Evolutionary conservation across 1,140 invertebrate genomes (phyloP), one percentile per base, ranked within the genome.

Genomic region (Aphis craccivora): DNA sequence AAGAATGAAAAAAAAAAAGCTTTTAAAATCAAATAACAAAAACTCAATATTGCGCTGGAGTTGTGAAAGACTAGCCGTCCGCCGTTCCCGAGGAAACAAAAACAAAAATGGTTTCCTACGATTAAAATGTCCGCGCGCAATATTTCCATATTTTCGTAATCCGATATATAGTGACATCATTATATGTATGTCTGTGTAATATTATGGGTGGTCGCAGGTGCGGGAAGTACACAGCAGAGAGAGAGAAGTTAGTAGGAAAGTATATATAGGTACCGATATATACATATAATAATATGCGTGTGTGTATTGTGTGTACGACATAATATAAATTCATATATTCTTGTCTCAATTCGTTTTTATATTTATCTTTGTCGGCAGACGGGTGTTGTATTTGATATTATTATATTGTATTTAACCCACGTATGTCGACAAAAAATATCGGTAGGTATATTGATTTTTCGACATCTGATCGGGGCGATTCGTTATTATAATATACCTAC

Each of bases 11-110:
- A 30, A 67, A 67, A 22, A 83, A 40, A 83, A 83, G n/a, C 81
- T 83, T 83, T 83, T 83, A 83, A 83, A 83, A 83, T 83, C 60
- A 76, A 76, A 76, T 76, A 76, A 76, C 30, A 76, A 76, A 76
- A 76, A 76, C 60, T 76, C 60, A n/a, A 76, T 76, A 76, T 76
- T 76, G 60, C 18, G 60, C 30, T 76, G 30, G 60, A 76, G 14
- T 76, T 18, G 60, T 76, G 60, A 76, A 76, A 76, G 60, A n/a
- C 30, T 14, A 14, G n/a, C 30, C 30, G 60, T n/a, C n/a, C 30
- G n/a, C 30, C 30, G 60, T n/a, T 76, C 60, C 60, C 60, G 30
- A 76, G 14, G 60, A 76, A 76, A 76, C 60, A n/a, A 76, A 76
- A 76, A 76, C 60, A 76, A 76, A 76, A 76, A 76, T 76, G 60